These are phyloP conservation scores for Drosophila ananassae DNA, from an alignment of 1,140 invertebrate genomes.

Conservation along the genomic window DNA sequence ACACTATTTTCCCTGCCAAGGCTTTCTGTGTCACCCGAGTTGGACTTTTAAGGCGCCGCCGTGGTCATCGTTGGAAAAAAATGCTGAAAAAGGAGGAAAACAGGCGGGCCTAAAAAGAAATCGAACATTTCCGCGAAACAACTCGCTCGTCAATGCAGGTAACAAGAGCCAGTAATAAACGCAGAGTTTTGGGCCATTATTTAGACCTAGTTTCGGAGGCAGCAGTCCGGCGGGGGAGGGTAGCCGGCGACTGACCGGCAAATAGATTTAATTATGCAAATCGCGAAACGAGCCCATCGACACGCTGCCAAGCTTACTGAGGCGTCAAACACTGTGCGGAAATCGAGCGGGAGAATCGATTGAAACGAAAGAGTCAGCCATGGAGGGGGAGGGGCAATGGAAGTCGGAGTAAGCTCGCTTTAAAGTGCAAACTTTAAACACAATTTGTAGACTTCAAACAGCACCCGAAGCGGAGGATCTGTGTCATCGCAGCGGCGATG, in stretches of 20 bases:
- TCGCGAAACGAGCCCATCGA: conserved; percentile 35
- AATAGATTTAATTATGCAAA: conserved; percentile 66
- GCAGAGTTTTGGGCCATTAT: conserved; percentile 32
- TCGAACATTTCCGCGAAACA: conserved; percentile 38
- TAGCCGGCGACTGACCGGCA: conserved; percentile 43
- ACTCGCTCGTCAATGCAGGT: conserved; percentile 37
- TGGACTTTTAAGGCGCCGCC: conserved; percentile 57
- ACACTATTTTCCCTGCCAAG: conserved; percentile 57
- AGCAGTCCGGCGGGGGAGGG: neutral
- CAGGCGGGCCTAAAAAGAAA: conserved; percentile 21
- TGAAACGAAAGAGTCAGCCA: conserved; percentile 23
- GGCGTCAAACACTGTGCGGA: conserved; percentile 51
- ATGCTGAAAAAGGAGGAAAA: neutral
- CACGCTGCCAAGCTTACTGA: conserved; percentile 43
- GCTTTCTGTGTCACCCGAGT: conserved; percentile 46
- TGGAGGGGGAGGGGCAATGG: too few species aligned
- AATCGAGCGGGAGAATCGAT: conserved; percentile 52
- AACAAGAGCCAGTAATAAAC: conserved; percentile 34
- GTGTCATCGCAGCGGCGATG: conserved; percentile 9
- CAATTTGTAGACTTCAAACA: conserved; percentile 22
- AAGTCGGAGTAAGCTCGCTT: neutral
- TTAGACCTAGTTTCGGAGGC: conserved; percentile 17
- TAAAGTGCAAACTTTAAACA: conserved; percentile 7
- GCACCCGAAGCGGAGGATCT: conserved; percentile 12
- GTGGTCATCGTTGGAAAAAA: conserved; percentile 8